Evolutionary conservation across 2,888 invertebrate species (phyloP).

Genomic region (Spodoptera exigua): DNA sequence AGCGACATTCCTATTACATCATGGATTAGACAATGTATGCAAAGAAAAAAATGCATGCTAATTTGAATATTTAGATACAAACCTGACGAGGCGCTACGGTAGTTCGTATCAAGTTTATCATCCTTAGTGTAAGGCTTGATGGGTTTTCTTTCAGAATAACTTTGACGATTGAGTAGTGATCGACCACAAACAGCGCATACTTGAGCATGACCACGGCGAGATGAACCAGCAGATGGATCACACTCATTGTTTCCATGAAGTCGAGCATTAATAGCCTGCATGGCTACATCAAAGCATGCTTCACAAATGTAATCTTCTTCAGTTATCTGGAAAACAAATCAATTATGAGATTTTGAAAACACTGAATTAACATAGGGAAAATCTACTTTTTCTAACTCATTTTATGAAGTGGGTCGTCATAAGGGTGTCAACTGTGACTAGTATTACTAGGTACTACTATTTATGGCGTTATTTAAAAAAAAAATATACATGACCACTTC

Average conservation of each 20-base stretch:
- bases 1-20: not conserved
- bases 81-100: constrained; percentile 21
- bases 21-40: not conserved
- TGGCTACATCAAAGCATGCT: constrained; percentile 17
- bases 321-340: constrained; percentile 12
- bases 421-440: too few relatives aligned
- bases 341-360: constrained; percentile 5
- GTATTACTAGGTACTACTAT: too few relatives aligned
- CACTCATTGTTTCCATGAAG: constrained; percentile 25
- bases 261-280: constrained; percentile 24
- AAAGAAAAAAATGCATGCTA: not conserved
- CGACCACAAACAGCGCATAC: constrained; percentile 20
- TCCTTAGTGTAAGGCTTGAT: constrained; percentile 18
- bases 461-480: too few relatives aligned
- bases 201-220: constrained; percentile 26
- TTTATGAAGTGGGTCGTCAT: not conserved
- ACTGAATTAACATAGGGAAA: constrained; percentile 9
- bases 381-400: too few relatives aligned
- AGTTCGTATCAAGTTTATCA: constrained; percentile 14
- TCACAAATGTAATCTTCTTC: constrained; percentile 25
- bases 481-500: too few relatives aligned
- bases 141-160: constrained; percentile 12
- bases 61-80: constrained; percentile 17
- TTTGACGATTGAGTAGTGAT: constrained; percentile 21
- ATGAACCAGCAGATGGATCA: constrained; percentile 26